These are phyloP conservation scores for Coregonus ussuriensis DNA, from an alignment of 2,797 vertebrate genomes.

Conservation along the genomic window DNA sequence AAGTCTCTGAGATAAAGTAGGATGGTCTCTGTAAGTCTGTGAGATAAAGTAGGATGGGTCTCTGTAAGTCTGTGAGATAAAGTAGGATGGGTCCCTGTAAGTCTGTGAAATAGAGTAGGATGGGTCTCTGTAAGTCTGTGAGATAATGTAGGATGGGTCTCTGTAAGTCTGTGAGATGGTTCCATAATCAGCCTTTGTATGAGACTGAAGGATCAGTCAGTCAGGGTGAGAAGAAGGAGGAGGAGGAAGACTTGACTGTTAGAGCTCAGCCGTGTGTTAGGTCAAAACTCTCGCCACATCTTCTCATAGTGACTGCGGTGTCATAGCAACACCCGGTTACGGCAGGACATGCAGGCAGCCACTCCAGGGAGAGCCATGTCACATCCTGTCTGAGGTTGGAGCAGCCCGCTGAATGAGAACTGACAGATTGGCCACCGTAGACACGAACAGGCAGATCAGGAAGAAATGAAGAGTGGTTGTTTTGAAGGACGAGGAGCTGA, in stretches of 20 bases:
- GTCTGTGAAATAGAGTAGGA: too few species aligned
- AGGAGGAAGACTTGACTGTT: conserved; percentile 15
- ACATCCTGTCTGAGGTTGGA: background rate
- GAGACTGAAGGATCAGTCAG: too few species aligned
- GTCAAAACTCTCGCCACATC: conserved; percentile 26
- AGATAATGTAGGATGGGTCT: too few species aligned
- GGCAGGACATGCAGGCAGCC: conserved; percentile 4
- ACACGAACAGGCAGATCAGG: background rate
- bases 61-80: too few species aligned
- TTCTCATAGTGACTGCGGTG: background rate
- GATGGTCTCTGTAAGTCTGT: too few species aligned
- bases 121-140: too few species aligned
- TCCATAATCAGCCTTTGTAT: background rate
- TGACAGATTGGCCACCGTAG: background rate
- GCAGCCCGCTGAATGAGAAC: background rate
- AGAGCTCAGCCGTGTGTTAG: conserved; percentile 16
- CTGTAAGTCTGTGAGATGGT: background rate
- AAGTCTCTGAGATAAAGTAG: too few species aligned
- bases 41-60: too few species aligned
- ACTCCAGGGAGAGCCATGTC: background rate
- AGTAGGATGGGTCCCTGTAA: too few species aligned
- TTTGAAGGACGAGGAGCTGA: background rate
- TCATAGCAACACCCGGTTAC: conserved; percentile 3
- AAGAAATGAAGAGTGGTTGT: background rate
- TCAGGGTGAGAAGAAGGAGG: background rate